Conservation (phyloP, 2,113 vertebrate species). For the Campylomormyrus tamandua region DNA sequence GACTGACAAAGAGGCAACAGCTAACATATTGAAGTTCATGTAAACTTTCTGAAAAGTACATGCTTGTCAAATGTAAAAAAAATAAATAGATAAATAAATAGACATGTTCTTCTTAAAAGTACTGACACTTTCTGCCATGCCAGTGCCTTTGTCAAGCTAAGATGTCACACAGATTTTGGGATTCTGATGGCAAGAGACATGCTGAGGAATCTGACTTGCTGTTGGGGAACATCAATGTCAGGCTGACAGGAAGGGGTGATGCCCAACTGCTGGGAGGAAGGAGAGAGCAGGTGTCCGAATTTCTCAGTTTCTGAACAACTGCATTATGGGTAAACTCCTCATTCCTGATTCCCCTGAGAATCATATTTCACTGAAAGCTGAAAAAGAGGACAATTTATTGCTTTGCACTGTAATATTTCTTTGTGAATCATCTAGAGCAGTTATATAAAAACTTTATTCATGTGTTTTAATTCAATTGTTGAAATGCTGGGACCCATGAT, state of each 20-base stretch:
- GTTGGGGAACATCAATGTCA: conserved; percentile 1
- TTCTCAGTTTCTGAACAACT: conserved; percentile 7
- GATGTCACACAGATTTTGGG: conserved; percentile 9
- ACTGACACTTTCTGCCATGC: not conserved
- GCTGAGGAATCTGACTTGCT: not conserved
- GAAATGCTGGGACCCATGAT: not conserved
- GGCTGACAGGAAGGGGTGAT: conserved; percentile 1
- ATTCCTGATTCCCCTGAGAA: not conserved
- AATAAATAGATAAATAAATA: not conserved
- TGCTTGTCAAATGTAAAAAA: not conserved
- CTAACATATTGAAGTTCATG: not conserved
- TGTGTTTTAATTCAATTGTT: not conserved
- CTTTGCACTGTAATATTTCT: not conserved
- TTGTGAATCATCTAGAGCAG: not conserved
- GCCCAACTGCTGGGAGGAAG: not conserved
- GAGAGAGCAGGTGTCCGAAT: conserved; percentile 32
- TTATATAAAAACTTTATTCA: not conserved
- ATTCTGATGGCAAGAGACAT: not conserved
- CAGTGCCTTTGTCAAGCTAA: not conserved
- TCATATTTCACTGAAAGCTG: not conserved
- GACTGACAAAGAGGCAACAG: not conserved
- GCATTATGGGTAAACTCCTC: conserved; percentile 19
- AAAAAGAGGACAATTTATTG: not conserved
- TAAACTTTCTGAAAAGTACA: not conserved
- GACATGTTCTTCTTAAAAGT: not conserved